Evolutionary conservation across 2,888 invertebrate genomes (phyloP).

Genomic region (Limnephilus auricula): DNA sequence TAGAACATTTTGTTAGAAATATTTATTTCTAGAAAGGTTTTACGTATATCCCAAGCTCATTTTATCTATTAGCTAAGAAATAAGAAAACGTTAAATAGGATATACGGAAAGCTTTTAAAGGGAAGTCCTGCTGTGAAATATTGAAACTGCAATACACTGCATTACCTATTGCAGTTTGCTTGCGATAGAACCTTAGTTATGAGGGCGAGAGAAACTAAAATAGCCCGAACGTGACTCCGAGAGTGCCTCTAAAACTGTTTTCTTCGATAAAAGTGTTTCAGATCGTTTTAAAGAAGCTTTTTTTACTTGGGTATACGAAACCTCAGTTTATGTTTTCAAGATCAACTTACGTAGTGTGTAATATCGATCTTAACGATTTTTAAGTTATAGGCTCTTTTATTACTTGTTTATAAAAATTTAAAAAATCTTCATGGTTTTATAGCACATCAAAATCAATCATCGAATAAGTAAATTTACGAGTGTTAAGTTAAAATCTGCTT

Average conservation of each 20-base stretch:
- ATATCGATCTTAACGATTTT: background rate
- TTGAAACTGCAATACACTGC: conserved; percentile 43
- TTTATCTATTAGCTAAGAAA: conserved; percentile 2
- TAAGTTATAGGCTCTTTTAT: background rate
- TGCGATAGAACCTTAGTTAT: conserved; percentile 60
- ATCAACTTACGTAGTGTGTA: background rate
- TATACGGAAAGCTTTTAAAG: conserved; percentile 17
- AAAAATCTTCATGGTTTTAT: too few species aligned
- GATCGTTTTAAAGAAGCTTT: background rate
- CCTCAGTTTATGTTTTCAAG: background rate
- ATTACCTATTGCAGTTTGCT: conserved; percentile 47
- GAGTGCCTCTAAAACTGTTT: conserved; percentile 21
- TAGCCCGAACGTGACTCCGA: conserved; percentile 59
- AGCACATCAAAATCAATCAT: too few species aligned
- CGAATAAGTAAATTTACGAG: too few species aligned
- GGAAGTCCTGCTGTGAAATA: conserved; percentile 40
- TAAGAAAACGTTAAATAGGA: conserved; percentile 8
- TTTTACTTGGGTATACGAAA: background rate
- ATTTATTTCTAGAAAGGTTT: background rate
- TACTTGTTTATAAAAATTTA: background rate
- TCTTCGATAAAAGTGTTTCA: background rate
- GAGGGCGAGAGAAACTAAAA: conserved; percentile 45
- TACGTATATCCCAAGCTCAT: background rate
- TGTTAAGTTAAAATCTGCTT: too few species aligned
- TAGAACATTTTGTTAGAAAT: background rate